Base-by-base conservation (phyloP, 2,113 vertebrate genomes). In the Planiliza haematocheilus region DNA sequence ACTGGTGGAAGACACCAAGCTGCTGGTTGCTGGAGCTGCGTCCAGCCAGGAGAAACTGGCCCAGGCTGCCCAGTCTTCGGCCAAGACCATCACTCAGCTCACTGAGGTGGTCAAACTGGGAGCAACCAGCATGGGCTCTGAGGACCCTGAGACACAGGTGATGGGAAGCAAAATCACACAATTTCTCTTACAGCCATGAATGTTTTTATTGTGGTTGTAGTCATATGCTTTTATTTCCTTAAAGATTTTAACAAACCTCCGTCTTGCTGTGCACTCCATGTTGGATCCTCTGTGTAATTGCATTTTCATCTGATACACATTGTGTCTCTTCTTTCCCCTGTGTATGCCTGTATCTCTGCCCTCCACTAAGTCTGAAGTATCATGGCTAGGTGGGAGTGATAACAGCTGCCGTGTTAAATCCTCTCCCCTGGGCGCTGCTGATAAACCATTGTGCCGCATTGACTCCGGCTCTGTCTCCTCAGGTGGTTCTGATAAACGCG, bases 401-500 rank as follows among this genome's bases (percentile, higher is more conserved):
- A 87, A 89, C 71, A 46, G 48, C 66, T 48, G 45, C 75, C 24
- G 48, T 74, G 81, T 82, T 86, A 82, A 89, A 87, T 89, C 84
- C 86, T 61, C 71, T 85, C 79, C 63, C 76, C 56, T 4, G 70
- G 66, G 63, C 69, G 21, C 70, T 57, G 11, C 81, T 62, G 83
- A 88, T 90, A 83, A 81, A 87, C 72, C 71, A 75, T 85, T 81
- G 82, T 85, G 75, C 65, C 21, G 0, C 85, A 84, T 89, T 88
- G 86, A 86, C 81, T 75, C 69, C 64, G 14, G 56, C 60, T 73
- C 68, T 79, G 17, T 89, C 70, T 69, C 81, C 83, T 41, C 86
- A 99, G 98, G 97, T 99, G 87, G 98, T 99, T 59, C 89, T 99
- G 70, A 99, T 99, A 90, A 99, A 99, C 7, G 98, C 98, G 0